These are phyloP conservation scores for Aldrovandia affinis DNA, from an alignment of 2,797 vertebrate species.

Conservation along the genomic window DNA sequence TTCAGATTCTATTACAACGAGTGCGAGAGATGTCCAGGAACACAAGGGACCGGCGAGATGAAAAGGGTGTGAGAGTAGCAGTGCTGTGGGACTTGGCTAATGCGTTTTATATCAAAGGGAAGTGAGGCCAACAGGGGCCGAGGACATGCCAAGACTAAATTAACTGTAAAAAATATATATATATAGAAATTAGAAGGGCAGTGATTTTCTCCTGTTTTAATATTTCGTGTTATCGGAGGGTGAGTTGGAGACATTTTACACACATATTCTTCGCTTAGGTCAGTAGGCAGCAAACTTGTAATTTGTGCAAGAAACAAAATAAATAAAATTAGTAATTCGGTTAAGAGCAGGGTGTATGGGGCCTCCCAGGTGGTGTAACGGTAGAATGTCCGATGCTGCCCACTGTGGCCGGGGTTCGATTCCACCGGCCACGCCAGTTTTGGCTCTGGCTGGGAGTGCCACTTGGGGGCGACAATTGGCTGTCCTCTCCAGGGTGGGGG, in stretches of 20 bases:
- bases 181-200: background rate
- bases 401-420: too few species aligned
- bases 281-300: background rate
- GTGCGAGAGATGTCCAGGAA: constrained; percentile 41
- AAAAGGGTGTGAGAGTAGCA: background rate
- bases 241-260: background rate
- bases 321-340: background rate
- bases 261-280: background rate
- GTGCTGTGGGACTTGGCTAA: constrained; percentile 61
- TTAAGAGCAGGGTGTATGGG: background rate
- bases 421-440: too few species aligned
- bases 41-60: background rate
- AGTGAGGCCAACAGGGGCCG: constrained; percentile 5
- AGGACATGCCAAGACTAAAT: constrained; percentile 8
- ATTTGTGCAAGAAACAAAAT: background rate
- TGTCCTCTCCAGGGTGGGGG: too few species aligned
- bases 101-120: constrained; percentile 44
- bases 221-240: background rate
- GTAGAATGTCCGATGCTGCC: too few species aligned
- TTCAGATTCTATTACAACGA: constrained; percentile 25
- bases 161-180: background rate
- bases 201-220: background rate
- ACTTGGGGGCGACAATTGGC: too few species aligned
- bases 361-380: too few species aligned
- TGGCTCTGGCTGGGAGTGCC: too few species aligned